These are phyloP conservation scores for Bombyx mandarina DNA, from an alignment of 1,140 invertebrate species.

Conservation along the genomic window DNA sequence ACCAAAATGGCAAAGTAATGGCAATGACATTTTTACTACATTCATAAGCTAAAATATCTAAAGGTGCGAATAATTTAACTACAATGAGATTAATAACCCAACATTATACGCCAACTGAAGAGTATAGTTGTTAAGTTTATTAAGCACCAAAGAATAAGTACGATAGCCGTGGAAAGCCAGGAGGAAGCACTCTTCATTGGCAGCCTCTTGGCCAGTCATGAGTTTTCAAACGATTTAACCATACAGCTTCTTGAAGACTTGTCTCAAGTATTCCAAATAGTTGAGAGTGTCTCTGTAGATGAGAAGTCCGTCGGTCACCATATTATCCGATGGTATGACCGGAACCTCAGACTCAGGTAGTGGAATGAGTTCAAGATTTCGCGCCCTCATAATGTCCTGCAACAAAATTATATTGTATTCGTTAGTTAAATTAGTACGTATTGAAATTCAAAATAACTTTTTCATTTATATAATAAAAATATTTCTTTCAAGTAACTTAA, in stretches of 20 bases:
- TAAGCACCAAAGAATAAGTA: slow-evolving; percentile 39
- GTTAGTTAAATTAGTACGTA: too few relatives aligned
- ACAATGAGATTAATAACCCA: slow-evolving; percentile 26
- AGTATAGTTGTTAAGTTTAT: slow-evolving; percentile 8
- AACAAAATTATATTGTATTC: slow-evolving; percentile 16
- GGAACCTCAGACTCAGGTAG: slow-evolving; percentile 43
- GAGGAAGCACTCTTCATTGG: slow-evolving; percentile 12
- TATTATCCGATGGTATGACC: slow-evolving; percentile 28
- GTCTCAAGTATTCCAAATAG: slow-evolving; percentile 49
- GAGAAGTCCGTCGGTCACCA: slow-evolving; percentile 28
- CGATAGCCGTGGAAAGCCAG: slow-evolving; percentile 20
- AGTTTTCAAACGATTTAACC: slow-evolving; percentile 22
- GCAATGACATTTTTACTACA: slow-evolving; percentile 54
- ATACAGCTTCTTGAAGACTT: slow-evolving; percentile 50
- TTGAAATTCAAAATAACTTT: too few relatives aligned
- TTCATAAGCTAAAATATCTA: slow-evolving; percentile 46
- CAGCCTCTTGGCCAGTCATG: slow-evolving; percentile 12
- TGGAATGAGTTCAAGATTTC: slow-evolving; percentile 34
- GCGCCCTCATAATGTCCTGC: slow-evolving; percentile 47
- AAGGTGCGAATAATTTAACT: slow-evolving; percentile 41
- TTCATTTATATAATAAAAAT: too few relatives aligned
- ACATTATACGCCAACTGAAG: slow-evolving; percentile 5
- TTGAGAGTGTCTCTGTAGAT: slow-evolving; percentile 56
- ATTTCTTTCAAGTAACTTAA: too few relatives aligned
- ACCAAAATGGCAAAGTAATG: slow-evolving; percentile 69